These are phyloP conservation scores for Brenthis ino DNA, from an alignment of 2,888 invertebrate genomes.

Conservation along the genomic window DNA sequence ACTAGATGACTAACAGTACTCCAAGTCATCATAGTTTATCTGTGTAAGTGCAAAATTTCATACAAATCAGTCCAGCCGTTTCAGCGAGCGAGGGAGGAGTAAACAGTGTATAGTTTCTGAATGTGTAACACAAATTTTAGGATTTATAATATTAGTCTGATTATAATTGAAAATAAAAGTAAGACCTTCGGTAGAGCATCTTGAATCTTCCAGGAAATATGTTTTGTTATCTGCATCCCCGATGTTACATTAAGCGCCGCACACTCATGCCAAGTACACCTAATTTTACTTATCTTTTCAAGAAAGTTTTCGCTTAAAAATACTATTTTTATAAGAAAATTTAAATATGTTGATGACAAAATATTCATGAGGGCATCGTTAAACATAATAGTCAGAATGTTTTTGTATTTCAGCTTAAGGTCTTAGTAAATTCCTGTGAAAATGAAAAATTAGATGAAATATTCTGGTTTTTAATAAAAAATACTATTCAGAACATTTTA, in stretches of 20 bases:
- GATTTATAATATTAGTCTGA: too few relatives aligned
- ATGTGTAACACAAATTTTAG: too few relatives aligned
- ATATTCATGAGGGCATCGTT: not conserved
- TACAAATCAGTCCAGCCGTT: too few relatives aligned
- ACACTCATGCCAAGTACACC: constrained; percentile 1
- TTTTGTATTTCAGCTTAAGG: constrained; percentile 8
- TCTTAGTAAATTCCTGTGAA: not conserved
- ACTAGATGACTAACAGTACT: too few relatives aligned
- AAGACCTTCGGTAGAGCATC: constrained; percentile 3
- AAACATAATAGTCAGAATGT: constrained; percentile 7
- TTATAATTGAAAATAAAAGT: not conserved
- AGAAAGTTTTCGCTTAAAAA: constrained; percentile 8
- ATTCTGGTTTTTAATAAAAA: too few relatives aligned
- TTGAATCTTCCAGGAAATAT: constrained; percentile 25
- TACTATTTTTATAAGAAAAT: constrained; percentile 14
- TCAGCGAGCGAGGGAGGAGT: too few relatives aligned
- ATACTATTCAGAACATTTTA: too few relatives aligned
- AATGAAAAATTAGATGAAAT: too few relatives aligned
- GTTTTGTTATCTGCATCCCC: constrained; percentile 19
- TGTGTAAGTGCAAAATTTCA: too few relatives aligned
- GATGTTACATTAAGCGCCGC: constrained; percentile 11
- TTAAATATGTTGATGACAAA: constrained; percentile 9
- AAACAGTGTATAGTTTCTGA: too few relatives aligned
- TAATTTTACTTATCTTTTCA: constrained; percentile 9
- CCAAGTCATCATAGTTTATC: too few relatives aligned